Percentiles rank a stretch among this genome's conserved stretches.
Evolutionary conservation across 1,140 invertebrate species (phyloP).

Genomic region (Heterodera carotae): DNA sequence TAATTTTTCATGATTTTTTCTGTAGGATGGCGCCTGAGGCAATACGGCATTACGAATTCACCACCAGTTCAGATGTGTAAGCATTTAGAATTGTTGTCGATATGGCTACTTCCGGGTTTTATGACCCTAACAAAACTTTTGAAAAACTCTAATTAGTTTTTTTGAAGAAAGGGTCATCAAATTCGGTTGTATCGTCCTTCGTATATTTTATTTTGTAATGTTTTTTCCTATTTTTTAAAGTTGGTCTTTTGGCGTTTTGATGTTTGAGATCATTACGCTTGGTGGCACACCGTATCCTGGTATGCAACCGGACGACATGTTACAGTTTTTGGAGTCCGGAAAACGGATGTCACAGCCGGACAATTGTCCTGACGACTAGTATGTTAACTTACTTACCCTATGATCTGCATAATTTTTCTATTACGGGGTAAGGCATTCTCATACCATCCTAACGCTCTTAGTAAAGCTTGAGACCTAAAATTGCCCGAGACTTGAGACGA

Average conservation of each 20-base stretch:
- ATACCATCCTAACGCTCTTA: no score
- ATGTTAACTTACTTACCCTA: no score
- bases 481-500: no score
- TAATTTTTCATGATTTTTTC: conserved; percentile 6
- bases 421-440: no score
- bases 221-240: conserved; percentile 44
- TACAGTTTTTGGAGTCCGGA: conserved; percentile 65
- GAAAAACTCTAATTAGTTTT: no score
- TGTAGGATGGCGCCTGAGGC: conserved; percentile 66
- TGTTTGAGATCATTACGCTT: conserved; percentile 69
- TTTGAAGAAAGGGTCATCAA: no score
- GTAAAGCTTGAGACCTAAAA: no score
- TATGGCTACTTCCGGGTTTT: no score
- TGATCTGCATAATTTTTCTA: no score
- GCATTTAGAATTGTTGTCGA: no score
- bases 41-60: conserved; percentile 68
- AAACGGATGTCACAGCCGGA: conserved; percentile 68
- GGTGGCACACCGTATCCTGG: conserved; percentile 67
- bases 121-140: no score
- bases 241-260: conserved; percentile 69
- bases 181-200: no score
- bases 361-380: conserved; percentile 68
- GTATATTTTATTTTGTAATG: background rate
- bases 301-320: conserved; percentile 66
- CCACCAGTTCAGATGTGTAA: conserved; percentile 68